phyloP scores from a whole-genome alignment of 2,797 vertebrate species.

The Salmo trutta region DNA sequence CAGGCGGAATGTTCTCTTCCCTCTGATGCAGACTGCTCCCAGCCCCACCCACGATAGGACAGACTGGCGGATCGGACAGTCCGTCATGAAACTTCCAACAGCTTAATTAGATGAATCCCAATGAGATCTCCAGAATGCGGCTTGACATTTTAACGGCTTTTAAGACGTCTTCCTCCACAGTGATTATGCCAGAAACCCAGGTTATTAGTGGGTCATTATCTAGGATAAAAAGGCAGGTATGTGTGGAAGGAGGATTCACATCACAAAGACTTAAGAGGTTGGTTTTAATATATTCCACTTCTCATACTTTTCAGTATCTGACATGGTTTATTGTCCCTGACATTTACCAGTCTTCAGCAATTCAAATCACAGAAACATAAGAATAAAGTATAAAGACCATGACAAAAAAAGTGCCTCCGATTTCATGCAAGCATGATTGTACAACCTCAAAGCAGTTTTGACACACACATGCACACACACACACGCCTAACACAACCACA shows the following conservation, averaged over 20 bases:
- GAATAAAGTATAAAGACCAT: conserved; percentile 2
- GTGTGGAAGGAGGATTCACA: conserved; percentile 27
- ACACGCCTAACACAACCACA: neutral
- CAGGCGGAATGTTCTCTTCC: conserved; percentile 2
- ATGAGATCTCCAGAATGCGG: conserved; percentile 50
- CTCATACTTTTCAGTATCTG: neutral
- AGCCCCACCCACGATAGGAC: conserved; percentile 31
- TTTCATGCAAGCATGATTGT: neutral
- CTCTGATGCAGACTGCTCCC: conserved; percentile 34
- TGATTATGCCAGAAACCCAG: conserved; percentile 53
- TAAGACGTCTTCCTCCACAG: conserved; percentile 39
- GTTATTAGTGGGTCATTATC: conserved; percentile 59
- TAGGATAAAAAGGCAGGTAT: conserved; percentile 44
- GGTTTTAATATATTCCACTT: conserved; percentile 29
- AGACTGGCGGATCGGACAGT: conserved; percentile 40
- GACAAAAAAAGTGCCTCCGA: neutral
- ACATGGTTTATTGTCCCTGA: conserved; percentile 15
- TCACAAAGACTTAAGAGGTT: conserved; percentile 21
- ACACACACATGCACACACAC: neutral
- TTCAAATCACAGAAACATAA: conserved; percentile 2
- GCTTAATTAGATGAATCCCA: conserved; percentile 67
- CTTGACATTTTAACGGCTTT: conserved; percentile 68
- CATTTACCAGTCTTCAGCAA: neutral
- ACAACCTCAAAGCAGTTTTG: neutral
- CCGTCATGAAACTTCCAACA: conserved; percentile 62